Evolutionary conservation across 2,888 invertebrate species (phyloP).

Genomic region (Flexamia atlantica): DNA sequence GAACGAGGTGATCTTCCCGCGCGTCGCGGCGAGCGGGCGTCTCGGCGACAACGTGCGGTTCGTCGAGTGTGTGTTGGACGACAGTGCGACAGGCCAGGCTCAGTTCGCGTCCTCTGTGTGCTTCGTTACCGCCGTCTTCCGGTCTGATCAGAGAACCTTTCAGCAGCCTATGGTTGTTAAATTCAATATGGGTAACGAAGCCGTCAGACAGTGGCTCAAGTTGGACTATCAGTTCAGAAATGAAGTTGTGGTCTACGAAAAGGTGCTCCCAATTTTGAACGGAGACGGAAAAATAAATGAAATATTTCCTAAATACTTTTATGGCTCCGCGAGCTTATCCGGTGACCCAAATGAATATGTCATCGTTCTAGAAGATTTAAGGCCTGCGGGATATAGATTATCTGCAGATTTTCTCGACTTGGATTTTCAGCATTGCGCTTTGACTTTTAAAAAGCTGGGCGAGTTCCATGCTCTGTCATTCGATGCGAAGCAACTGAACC

Average conservation of each 20-base stretch:
- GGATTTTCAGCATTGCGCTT: constrained; percentile 36
- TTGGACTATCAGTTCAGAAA: constrained; percentile 41
- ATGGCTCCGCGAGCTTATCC: constrained; percentile 1
- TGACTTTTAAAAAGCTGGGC: constrained; percentile 30
- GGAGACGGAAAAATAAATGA: neutral
- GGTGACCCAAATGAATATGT: constrained; percentile 19
- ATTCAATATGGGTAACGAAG: constrained; percentile 40
- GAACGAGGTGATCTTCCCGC: neutral
- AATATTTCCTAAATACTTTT: constrained; percentile 44
- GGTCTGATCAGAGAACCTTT: neutral
- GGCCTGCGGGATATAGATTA: constrained; percentile 4
- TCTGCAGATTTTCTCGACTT: constrained; percentile 27
- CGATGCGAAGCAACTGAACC: constrained; percentile 7
- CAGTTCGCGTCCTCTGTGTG: constrained; percentile 45
- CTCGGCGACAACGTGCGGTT: constrained; percentile 20
- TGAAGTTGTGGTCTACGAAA: constrained; percentile 32
- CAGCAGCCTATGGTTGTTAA: constrained; percentile 37
- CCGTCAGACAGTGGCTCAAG: constrained; percentile 15
- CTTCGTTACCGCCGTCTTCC: constrained; percentile 37
- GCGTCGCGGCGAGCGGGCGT: constrained; percentile 27
- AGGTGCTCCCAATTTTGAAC: constrained; percentile 37
- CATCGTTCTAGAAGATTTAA: constrained; percentile 37
- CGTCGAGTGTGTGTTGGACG: constrained; percentile 14
- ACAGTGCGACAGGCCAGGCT: neutral
- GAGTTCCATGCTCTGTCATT: constrained; percentile 42